A percentile compares a stretch with the other conserved stretches of the same genome.
Evolutionary conservation across 1,140 invertebrate genomes (phyloP).

Genomic region (Drosophila malerkotliana): DNA sequence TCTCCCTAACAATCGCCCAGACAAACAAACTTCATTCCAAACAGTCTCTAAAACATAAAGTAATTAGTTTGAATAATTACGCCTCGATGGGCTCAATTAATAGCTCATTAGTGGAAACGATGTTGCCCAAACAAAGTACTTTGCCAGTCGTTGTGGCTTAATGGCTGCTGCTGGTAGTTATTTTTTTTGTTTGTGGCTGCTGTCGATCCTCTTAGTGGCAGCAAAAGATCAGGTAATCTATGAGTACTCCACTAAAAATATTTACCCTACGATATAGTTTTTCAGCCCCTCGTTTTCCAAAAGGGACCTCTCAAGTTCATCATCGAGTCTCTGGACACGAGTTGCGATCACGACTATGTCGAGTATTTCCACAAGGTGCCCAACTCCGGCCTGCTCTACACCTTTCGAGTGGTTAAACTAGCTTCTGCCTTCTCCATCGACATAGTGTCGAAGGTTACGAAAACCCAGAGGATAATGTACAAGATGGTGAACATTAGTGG

Average conservation of each 20-base stretch:
- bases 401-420: conserved; percentile 27
- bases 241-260: neutral
- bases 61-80: conserved; percentile 3
- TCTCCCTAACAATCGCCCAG: too few species aligned
- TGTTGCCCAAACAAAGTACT: neutral
- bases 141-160: neutral
- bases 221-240: conserved; percentile 10
- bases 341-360: conserved; percentile 39
- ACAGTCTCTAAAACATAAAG: neutral
- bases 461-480: conserved; percentile 38
- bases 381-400: conserved; percentile 8
- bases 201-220: neutral
- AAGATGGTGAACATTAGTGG: conserved; percentile 33
- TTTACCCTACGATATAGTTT: neutral
- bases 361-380: conserved; percentile 38
- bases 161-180: neutral
- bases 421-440: conserved; percentile 19
- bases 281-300: conserved; percentile 1
- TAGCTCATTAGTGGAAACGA: conserved; percentile 20
- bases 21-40: too few species aligned
- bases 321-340: conserved; percentile 30
- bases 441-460: conserved; percentile 9
- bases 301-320: conserved; percentile 1
- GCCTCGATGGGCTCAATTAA: conserved; percentile 21
- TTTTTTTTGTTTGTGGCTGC: conserved; percentile 5